Conservation (phyloP, 1,140 invertebrate species). For the Colletes gigas region DNA sequence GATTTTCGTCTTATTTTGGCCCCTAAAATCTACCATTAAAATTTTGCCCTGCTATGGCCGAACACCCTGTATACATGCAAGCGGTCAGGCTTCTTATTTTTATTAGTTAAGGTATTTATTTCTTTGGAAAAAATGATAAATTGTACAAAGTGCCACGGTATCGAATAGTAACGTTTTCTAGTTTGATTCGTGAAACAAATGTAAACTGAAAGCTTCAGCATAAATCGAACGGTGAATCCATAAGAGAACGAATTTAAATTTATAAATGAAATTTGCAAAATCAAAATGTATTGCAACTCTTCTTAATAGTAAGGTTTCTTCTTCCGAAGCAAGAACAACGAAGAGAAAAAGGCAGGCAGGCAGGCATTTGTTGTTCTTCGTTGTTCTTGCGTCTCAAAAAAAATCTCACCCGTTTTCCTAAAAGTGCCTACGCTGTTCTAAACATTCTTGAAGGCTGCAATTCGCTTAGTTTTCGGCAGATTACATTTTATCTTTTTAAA, state of each 20-base stretch:
- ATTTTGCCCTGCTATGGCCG: too few species aligned
- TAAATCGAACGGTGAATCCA: not conserved
- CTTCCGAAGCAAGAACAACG: slow-evolving; percentile 2
- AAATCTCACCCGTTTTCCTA: slow-evolving; percentile 68
- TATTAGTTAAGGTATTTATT: too few species aligned
- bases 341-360: not conserved
- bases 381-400: slow-evolving; percentile 2
- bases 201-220: not conserved
- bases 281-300: not conserved
- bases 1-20: too few species aligned
- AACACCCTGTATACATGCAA: too few species aligned
- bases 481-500: slow-evolving; percentile 43
- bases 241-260: not conserved
- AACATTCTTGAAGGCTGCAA: slow-evolving; percentile 55
- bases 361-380: not conserved
- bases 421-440: slow-evolving; percentile 79
- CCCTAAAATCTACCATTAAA: too few species aligned
- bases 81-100: too few species aligned
- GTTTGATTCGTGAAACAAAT: not conserved
- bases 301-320: not conserved
- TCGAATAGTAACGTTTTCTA: slow-evolving; percentile 1
- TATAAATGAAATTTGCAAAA: not conserved
- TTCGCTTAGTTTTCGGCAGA: slow-evolving; percentile 56
- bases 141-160: not conserved
- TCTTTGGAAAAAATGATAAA: not conserved